A percentile compares a stretch with the other conserved stretches of the same genome.
phyloP scores from a whole-genome alignment of 1,140 invertebrate species.

The Temnothorax curvispinosus region DNA sequence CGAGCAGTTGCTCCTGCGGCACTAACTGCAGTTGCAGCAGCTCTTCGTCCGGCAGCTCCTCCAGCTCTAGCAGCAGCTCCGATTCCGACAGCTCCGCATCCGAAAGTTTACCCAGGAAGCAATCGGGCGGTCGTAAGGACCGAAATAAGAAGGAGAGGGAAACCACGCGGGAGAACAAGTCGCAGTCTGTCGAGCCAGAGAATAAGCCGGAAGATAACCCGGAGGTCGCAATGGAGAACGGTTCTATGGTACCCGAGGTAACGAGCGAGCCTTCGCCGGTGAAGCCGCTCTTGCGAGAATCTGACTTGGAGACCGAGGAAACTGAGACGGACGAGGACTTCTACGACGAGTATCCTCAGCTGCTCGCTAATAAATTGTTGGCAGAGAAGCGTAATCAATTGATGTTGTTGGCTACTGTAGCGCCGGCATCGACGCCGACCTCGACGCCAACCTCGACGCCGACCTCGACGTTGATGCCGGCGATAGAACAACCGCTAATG shows the following conservation, averaged over 20 bases:
- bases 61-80: constrained; percentile 89
- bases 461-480: constrained; percentile 73
- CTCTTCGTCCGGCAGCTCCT: constrained; percentile 86
- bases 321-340: constrained; percentile 95
- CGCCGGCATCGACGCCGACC: constrained; percentile 68
- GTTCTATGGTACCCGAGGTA: not conserved
- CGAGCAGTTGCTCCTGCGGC: constrained; percentile 91
- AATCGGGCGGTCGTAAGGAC: constrained; percentile 79
- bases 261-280: constrained; percentile 32
- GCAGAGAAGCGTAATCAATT: constrained; percentile 91
- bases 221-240: constrained; percentile 77
- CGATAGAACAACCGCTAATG: constrained; percentile 58
- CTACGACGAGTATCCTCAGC: constrained; percentile 93
- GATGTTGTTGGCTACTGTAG: constrained; percentile 87
- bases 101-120: constrained; percentile 84
- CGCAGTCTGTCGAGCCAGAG: constrained; percentile 69
- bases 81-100: constrained; percentile 89
- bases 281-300: constrained; percentile 87
- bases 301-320: constrained; percentile 93
- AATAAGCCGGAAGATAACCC: constrained; percentile 73
- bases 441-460: constrained; percentile 40
- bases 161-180: constrained; percentile 64
- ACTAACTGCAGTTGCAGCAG: constrained; percentile 92
- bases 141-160: constrained; percentile 79
- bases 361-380: constrained; percentile 89